Evolutionary conservation across 1,140 invertebrate genomes (phyloP).

Genomic region (Lasioglossum albipes): DNA sequence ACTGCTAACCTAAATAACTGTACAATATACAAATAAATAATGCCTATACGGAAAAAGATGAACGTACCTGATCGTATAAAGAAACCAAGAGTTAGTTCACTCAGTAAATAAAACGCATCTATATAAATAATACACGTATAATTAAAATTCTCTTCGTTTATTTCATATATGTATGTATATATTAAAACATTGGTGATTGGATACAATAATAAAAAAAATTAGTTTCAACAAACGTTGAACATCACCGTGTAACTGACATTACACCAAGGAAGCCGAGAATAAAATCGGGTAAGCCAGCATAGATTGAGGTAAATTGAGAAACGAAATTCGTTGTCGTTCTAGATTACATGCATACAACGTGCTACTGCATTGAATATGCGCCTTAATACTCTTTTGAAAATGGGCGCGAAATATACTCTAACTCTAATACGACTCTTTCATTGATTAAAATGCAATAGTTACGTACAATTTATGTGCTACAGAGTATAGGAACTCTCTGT

Average conservation of each 20-base stretch:
- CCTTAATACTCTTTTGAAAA: no score
- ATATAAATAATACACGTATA: slow-evolving; percentile 15
- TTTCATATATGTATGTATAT: slow-evolving; percentile 10
- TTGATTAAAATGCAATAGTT: no score
- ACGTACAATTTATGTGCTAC: no score
- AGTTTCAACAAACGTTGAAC: slow-evolving; percentile 27
- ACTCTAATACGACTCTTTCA: no score
- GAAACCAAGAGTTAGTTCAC: not conserved
- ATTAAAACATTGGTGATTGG: slow-evolving; percentile 18
- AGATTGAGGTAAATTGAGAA: slow-evolving; percentile 21
- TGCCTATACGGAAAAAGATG: not conserved
- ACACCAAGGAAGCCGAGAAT: slow-evolving; percentile 21
- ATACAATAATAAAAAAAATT: slow-evolving; percentile 26
- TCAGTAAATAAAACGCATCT: slow-evolving; percentile 40
- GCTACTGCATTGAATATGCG: no score
- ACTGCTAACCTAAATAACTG: not conserved
- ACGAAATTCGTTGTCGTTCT: slow-evolving; percentile 27
- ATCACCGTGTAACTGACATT: slow-evolving; percentile 37
- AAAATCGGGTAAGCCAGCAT: slow-evolving; percentile 29
- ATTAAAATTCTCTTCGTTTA: slow-evolving; percentile 25
- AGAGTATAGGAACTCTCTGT: no score
- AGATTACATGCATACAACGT: not conserved
- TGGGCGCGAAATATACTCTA: no score
- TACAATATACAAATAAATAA: slow-evolving; percentile 26
- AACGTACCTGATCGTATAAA: slow-evolving; percentile 31